These are phyloP conservation scores for Aspidiotus destructor DNA, from an alignment of 2,888 invertebrate genomes.

Conservation along the genomic window DNA sequence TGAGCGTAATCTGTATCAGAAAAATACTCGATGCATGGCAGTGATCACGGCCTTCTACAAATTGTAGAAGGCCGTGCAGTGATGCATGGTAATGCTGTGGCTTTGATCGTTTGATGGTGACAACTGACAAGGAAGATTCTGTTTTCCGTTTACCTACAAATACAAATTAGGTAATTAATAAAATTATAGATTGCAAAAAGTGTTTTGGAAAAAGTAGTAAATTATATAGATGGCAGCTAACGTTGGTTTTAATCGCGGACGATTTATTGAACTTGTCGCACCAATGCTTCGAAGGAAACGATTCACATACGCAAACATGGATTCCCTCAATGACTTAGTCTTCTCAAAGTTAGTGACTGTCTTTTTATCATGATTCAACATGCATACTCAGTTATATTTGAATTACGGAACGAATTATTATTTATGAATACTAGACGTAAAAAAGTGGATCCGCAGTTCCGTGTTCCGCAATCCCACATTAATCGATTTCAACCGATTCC, in stretches of 20 bases:
- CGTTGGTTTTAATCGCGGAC: neutral
- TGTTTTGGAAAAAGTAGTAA: neutral
- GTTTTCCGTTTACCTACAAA: too few species aligned
- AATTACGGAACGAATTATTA: slow-evolving; percentile 1
- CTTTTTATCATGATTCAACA: neutral
- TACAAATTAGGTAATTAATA: too few species aligned
- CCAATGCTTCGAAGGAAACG: neutral
- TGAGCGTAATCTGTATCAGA: too few species aligned
- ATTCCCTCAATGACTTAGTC: neutral
- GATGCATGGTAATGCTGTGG: too few species aligned
- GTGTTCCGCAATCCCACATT: neutral
- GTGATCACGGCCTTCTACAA: too few species aligned
- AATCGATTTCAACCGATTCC: slow-evolving; percentile 1
- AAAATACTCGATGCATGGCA: too few species aligned
- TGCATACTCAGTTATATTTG: neutral
- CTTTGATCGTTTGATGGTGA: too few species aligned
- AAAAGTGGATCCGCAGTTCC: neutral
- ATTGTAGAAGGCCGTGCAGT: too few species aligned
- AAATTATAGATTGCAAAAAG: neutral
- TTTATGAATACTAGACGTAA: neutral
- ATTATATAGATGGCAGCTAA: neutral
- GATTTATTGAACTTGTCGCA: neutral
- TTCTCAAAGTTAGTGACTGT: slow-evolving; percentile 1
- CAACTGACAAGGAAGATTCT: too few species aligned
- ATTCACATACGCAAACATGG: neutral